phyloP scores from a whole-genome alignment of 2,888 invertebrate species.

The Polylopha cassiicola region DNA sequence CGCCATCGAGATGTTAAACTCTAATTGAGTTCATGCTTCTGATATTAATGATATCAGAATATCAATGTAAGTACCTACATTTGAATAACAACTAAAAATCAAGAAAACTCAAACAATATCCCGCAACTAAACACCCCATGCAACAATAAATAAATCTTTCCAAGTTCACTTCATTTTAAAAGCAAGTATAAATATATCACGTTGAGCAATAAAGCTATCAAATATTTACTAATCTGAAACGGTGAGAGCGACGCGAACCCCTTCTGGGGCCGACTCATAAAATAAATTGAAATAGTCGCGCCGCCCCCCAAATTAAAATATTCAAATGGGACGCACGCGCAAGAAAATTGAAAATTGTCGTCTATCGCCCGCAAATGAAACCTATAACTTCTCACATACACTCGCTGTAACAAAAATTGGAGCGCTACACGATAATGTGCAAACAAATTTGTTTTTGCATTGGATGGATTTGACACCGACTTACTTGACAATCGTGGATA shows the following conservation, averaged over 20 bases:
- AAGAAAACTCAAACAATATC: constrained; percentile 18
- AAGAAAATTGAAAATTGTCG: constrained; percentile 79
- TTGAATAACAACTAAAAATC: constrained; percentile 1
- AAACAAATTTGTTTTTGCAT: too few species aligned
- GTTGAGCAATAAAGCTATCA: constrained; percentile 75
- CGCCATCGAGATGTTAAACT: too few species aligned
- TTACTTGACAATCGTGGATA: too few species aligned
- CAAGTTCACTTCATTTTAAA: constrained; percentile 53
- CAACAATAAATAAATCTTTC: constrained; percentile 30
- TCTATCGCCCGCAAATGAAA: constrained; percentile 78
- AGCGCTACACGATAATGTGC: too few species aligned
- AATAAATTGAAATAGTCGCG: constrained; percentile 78
- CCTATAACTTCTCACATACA: constrained; percentile 74
- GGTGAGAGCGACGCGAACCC: constrained; percentile 68
- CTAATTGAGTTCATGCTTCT: too few species aligned
- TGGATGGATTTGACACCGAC: too few species aligned
- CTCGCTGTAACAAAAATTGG: constrained; percentile 40
- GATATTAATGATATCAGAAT: too few species aligned
- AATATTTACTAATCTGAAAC: constrained; percentile 77
- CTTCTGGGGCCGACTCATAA: constrained; percentile 74
- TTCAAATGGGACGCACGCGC: constrained; percentile 78
- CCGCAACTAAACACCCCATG: constrained; percentile 23
- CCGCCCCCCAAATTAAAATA: constrained; percentile 78
- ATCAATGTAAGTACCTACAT: too few species aligned
- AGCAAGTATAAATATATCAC: constrained; percentile 69